Evolutionary conservation across 2,113 vertebrate species (phyloP).

Genomic region (Phalacrocorax aristotelis): DNA sequence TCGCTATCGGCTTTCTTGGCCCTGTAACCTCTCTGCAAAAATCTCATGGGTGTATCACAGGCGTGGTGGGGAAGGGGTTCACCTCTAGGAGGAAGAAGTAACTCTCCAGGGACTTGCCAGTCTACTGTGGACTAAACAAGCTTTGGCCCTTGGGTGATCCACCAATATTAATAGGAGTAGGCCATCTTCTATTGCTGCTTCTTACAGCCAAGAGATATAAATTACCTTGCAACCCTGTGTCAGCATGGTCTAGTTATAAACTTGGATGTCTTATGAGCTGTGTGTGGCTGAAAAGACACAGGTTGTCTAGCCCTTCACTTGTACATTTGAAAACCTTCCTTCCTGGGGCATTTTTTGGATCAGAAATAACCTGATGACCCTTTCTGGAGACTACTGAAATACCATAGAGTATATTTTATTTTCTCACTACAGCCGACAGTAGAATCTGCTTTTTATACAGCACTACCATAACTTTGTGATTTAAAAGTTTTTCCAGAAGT

Average conservation of each 20-base stretch:
- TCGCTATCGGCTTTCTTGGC: accelerated
- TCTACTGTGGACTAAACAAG: not conserved
- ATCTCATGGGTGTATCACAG: accelerated
- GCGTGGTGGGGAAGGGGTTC: not conserved
- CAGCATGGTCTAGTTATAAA: not conserved
- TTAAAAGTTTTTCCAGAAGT: not conserved
- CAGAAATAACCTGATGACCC: not conserved
- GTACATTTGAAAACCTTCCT: not conserved
- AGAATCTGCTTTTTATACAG: not conserved
- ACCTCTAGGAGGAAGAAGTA: not conserved
- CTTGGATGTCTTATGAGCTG: not conserved
- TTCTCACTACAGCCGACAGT: not conserved
- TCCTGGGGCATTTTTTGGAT: not conserved
- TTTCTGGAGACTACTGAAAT: not conserved
- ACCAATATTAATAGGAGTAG: not conserved
- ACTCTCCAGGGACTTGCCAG: not conserved
- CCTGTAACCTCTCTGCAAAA: not conserved
- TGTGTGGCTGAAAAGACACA: not conserved
- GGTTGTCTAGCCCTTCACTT: not conserved
- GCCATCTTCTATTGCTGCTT: not conserved
- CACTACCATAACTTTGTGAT: not conserved
- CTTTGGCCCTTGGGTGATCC: not conserved
- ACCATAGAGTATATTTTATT: not conserved
- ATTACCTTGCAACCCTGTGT: not conserved
- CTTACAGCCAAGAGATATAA: not conserved